phyloP scores from a whole-genome alignment of 2,113 vertebrate genomes.

The Anolis sagrei region DNA sequence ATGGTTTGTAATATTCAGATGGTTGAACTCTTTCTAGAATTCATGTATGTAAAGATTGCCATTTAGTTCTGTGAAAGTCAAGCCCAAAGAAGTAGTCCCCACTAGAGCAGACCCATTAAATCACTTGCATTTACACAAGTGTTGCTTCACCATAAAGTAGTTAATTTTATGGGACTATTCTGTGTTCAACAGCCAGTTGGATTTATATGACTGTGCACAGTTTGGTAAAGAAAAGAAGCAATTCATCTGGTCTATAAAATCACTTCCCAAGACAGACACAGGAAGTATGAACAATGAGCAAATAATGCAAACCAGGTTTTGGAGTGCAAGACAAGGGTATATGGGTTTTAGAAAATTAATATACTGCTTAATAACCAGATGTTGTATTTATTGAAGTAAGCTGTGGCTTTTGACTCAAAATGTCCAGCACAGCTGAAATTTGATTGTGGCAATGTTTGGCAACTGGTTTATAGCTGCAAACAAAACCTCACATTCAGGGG shows the following conservation, averaged over 20 bases:
- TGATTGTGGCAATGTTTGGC: background rate
- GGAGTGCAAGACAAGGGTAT: background rate
- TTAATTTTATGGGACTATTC: too few species aligned
- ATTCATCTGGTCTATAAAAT: background rate
- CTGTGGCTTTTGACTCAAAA: background rate
- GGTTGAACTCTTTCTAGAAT: background rate
- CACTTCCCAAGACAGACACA: background rate
- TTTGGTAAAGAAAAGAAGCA: background rate
- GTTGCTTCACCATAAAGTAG: too few species aligned
- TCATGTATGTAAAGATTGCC: constrained; percentile 9
- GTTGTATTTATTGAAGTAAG: background rate
- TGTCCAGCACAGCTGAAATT: background rate
- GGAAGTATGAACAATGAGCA: background rate
- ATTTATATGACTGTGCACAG: background rate
- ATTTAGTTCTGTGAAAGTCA: background rate
- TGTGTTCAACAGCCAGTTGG: too few species aligned
- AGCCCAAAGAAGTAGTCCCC: too few species aligned
- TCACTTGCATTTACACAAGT: too few species aligned
- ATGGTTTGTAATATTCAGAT: constrained; percentile 13
- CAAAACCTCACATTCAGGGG: background rate
- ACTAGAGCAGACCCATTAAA: too few species aligned
- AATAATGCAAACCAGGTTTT: background rate
- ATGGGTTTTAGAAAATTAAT: background rate
- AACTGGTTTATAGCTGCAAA: background rate
- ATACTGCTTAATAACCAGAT: background rate